Conservation (phyloP, 2,888 invertebrate species). For the Nemotelus nigrinus region DNA sequence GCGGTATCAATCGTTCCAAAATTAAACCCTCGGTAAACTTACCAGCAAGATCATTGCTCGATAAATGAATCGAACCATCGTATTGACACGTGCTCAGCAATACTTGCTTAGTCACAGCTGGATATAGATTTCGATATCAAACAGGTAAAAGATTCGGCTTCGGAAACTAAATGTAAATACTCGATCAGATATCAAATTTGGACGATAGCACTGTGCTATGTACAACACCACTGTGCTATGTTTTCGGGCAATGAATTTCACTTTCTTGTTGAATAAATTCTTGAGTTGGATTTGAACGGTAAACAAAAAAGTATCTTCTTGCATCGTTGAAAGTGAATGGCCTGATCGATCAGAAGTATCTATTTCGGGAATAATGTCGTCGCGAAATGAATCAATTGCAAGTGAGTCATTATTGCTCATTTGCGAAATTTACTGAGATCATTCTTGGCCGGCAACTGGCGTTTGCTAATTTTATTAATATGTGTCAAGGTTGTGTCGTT, state of each 20-base stretch:
- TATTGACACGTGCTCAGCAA: constrained; percentile 21
- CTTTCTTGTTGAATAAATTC: not conserved
- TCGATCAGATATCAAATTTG: not conserved
- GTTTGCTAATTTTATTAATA: constrained; percentile 25
- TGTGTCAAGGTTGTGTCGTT: constrained; percentile 28
- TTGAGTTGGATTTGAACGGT: too few species aligned
- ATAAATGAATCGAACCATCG: not conserved
- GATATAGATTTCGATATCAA: constrained; percentile 4
- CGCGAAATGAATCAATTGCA: constrained; percentile 7
- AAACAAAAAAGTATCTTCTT: not conserved
- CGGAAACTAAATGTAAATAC: not conserved
- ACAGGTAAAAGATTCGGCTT: not conserved
- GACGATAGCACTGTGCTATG: not conserved
- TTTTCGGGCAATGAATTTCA: not conserved
- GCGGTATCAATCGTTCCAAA: too few species aligned
- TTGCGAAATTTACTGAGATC: not conserved
- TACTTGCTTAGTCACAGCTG: constrained; percentile 32
- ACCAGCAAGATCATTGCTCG: constrained; percentile 18
- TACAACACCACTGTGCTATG: too few species aligned
- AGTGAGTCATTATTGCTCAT: constrained; percentile 3
- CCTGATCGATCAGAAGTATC: not conserved
- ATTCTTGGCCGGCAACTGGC: not conserved
- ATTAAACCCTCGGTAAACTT: not conserved
- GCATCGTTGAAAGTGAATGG: constrained; percentile 28
- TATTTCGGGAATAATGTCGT: not conserved